Base-by-base conservation (phyloP, 1,140 invertebrate genomes). In the Leptinotarsa texana region DNA sequence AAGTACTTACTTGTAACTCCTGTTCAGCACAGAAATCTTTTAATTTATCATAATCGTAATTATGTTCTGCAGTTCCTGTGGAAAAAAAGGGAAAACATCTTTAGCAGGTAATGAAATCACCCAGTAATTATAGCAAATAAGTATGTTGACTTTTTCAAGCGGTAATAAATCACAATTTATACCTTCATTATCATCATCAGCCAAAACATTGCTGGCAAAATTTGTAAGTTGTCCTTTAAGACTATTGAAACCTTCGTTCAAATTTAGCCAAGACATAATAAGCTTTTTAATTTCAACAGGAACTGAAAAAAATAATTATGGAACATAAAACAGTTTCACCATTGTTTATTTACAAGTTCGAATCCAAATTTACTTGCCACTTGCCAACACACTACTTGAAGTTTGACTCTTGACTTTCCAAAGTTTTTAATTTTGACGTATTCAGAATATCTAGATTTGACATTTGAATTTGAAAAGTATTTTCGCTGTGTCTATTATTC, bases 241-340 rank as follows among this genome's bases (percentile, higher is more conserved):
- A 87, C 87, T 89, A 83, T 88, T 91, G 74, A 93, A 88, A 85
- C 91, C 92, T 79, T 91, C 89, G 80, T 91, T 89, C 69, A 91
- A 88, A 80, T 92, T 92, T 75, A 93, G 88, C 92, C 92, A 93
- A 86, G 92, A 91, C 92, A 93, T 93, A 86, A 88, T 89, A 49
- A 15, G 18, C 5, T 51, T 21, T 51, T 57, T 3, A 57, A 18
- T 57, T 57, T n/a, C 51, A 57, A 57, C 51, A 57, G 6, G 17
- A 57, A 57, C 17, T 57, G 51, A 57, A 57, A 1, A 57, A 57
- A 17, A 57, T 42, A 42, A 42, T 42, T 42, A 42, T 57, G 5
- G 4, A 57, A 18, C 15, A 57, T 57, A 18, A 18, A 18, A 18
- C 51, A 57, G 51, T 15, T 57, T 65, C 17, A 65, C 21, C n/a